Conservation (phyloP, 2,113 vertebrate species). For the Ptychochromis oligacanthus region DNA sequence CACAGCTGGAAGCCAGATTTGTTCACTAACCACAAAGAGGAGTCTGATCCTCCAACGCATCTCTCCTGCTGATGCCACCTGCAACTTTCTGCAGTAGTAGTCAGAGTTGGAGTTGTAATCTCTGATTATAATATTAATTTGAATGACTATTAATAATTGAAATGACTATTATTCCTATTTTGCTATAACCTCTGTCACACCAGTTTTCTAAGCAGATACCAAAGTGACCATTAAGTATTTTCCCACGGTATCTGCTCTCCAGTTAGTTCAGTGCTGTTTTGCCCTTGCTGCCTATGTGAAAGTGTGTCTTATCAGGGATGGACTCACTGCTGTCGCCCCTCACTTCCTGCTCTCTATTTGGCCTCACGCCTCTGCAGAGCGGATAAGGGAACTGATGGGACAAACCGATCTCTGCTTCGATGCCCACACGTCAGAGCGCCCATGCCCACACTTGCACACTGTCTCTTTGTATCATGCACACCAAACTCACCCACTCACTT, state of each 20-base stretch:
- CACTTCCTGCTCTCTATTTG: conserved; percentile 75
- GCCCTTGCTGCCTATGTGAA: conserved; percentile 35
- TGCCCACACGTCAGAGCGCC: conserved; percentile 55
- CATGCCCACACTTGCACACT: conserved; percentile 45
- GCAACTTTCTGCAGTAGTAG: neutral
- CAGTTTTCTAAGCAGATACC: neutral
- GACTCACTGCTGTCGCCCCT: conserved; percentile 33
- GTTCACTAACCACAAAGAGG: neutral
- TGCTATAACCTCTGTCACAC: neutral
- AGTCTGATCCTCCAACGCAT: neutral
- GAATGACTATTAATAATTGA: neutral
- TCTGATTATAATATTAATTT: neutral
- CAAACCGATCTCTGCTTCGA: conserved; percentile 37
- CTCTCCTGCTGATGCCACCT: neutral
- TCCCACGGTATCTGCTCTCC: neutral
- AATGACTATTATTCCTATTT: neutral
- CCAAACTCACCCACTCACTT: conserved; percentile 48
- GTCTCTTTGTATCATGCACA: conserved; percentile 49
- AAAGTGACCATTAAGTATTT: neutral
- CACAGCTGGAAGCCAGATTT: conserved; percentile 21
- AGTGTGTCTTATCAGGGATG: conserved; percentile 44
- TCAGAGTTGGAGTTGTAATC: neutral
- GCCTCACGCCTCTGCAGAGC: conserved; percentile 58
- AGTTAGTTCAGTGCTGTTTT: neutral
- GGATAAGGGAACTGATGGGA: conserved; percentile 47